These are phyloP conservation scores for Parelbella ahira DNA, from an alignment of 2,888 invertebrate genomes.

Conservation along the genomic window DNA sequence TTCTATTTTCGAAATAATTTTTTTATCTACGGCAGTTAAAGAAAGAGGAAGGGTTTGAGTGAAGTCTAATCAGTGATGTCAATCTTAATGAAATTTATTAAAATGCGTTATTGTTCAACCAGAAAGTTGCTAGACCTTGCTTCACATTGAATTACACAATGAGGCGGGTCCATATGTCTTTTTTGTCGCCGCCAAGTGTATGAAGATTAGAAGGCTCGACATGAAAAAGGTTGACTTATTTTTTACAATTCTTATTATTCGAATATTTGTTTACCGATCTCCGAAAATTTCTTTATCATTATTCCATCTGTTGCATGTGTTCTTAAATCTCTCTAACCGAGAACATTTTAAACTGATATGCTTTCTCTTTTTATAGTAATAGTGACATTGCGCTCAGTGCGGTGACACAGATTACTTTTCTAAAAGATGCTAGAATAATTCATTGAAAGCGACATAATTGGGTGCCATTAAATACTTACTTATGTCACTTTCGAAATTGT, in stretches of 20 bases:
- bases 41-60: constrained; percentile 48
- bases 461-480: too few relatives aligned
- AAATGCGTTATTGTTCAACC: constrained; percentile 73
- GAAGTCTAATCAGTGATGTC: constrained; percentile 65
- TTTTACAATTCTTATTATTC: constrained; percentile 63
- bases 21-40: constrained; percentile 27
- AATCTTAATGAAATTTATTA: constrained; percentile 78
- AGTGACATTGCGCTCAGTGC: too few relatives aligned
- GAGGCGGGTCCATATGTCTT: constrained; percentile 57
- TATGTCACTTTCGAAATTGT: too few relatives aligned
- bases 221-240: constrained; percentile 68
- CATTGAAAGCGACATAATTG: too few relatives aligned
- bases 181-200: constrained; percentile 59
- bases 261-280: constrained; percentile 29
- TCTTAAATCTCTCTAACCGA: too few relatives aligned
- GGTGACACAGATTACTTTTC: too few relatives aligned
- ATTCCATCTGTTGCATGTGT: too few relatives aligned
- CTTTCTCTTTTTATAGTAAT: too few relatives aligned
- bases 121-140: constrained; percentile 62
- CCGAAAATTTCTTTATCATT: neutral
- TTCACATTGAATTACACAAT: constrained; percentile 68
- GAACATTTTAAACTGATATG: too few relatives aligned
- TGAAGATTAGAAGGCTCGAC: constrained; percentile 61
- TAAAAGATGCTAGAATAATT: too few relatives aligned
- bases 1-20: constrained; percentile 22